These are phyloP conservation scores for Oscheius sp. DNA, from an alignment of 2,888 invertebrate genomes.

Conservation along the genomic window DNA sequence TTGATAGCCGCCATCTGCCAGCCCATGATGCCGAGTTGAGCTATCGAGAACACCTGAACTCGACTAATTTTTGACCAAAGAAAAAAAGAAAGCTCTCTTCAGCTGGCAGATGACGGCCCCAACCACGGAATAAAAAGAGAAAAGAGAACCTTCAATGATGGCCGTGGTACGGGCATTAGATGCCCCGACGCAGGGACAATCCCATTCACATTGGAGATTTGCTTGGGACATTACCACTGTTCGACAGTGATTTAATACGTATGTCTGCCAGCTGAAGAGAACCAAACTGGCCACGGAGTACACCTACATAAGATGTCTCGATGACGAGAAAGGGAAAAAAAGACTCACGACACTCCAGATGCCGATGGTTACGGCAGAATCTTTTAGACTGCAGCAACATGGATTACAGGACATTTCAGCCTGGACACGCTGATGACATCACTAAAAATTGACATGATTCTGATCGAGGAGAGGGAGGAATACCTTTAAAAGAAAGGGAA, in stretches of 20 bases:
- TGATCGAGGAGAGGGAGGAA: background rate
- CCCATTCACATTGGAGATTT: constrained; percentile 71
- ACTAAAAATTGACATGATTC: background rate
- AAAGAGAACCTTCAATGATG: constrained; percentile 67
- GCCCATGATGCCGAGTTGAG: constrained; percentile 72
- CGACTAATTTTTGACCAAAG: background rate
- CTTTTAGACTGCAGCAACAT: constrained; percentile 72
- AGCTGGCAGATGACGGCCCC: constrained; percentile 14
- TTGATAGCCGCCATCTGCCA: constrained; percentile 73
- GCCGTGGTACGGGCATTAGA: constrained; percentile 67
- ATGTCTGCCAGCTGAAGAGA: constrained; percentile 71
- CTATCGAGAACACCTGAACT: constrained; percentile 66
- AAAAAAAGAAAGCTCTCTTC: background rate
- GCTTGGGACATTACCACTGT: constrained; percentile 70
- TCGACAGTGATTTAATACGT: constrained; percentile 67
- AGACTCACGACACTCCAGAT: constrained; percentile 72
- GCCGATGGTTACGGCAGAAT: constrained; percentile 71
- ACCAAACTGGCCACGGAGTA: constrained; percentile 67
- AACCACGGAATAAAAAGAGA: background rate
- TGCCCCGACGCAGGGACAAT: constrained; percentile 72
- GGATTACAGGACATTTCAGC: constrained; percentile 65
- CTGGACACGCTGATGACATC: constrained; percentile 29
- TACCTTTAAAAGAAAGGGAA: background rate
- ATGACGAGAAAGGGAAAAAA: background rate
- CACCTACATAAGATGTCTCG: constrained; percentile 50